These are phyloP conservation scores for Kryphioiulus occultus DNA, from an alignment of 2,888 invertebrate genomes.

Conservation along the genomic window DNA sequence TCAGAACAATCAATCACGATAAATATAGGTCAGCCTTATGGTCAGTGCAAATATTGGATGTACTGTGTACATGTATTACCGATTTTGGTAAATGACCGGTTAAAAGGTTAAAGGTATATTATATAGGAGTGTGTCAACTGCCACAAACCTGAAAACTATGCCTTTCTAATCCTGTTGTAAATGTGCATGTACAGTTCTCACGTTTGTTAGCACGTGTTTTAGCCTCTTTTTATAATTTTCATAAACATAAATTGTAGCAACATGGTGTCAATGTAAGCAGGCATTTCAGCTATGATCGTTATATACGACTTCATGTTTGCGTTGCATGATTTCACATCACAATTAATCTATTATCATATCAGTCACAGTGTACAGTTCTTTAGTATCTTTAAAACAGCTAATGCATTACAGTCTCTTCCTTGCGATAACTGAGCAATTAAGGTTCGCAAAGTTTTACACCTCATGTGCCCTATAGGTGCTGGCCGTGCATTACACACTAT, in stretches of 20 bases:
- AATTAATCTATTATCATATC: slow-evolving; percentile 16
- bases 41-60: no score
- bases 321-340: not conserved
- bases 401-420: not conserved
- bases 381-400: not conserved
- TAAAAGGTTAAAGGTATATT: no score
- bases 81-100: no score
- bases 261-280: not conserved
- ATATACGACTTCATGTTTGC: not conserved
- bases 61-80: not conserved
- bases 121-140: no score
- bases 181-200: no score
- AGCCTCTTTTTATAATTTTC: not conserved
- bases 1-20: no score
- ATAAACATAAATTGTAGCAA: not conserved
- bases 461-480: not conserved
- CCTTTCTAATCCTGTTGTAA: not conserved
- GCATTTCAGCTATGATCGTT: not conserved
- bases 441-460: not conserved
- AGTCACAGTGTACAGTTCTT: not conserved
- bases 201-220: no score
- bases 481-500: not conserved
- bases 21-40: no score
- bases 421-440: not conserved
- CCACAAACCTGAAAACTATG: not conserved